phyloP scores from a whole-genome alignment of 2,888 invertebrate genomes.

The Drosophila recens region DNA sequence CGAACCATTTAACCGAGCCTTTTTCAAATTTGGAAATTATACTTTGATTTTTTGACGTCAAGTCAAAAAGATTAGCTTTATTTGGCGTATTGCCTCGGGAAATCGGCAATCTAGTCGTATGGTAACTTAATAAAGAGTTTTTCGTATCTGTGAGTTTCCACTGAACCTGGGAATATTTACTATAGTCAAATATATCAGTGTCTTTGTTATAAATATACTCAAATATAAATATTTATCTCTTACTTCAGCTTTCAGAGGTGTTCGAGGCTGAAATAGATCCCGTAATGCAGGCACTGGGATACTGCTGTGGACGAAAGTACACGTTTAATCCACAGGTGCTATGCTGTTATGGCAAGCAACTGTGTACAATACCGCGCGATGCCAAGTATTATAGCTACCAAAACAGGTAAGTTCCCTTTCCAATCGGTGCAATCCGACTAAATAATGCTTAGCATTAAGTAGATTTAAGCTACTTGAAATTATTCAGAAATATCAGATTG shows the following conservation, averaged over 20 bases:
- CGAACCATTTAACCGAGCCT: too few species aligned
- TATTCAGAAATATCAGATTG: background rate
- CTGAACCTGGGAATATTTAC: too few species aligned
- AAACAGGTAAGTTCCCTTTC: slow-evolving; percentile 91
- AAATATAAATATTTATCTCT: background rate
- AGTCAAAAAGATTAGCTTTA: too few species aligned
- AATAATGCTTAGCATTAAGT: background rate
- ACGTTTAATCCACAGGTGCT: slow-evolving; percentile 99
- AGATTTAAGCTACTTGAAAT: background rate
- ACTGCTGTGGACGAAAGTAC: slow-evolving; percentile 99
- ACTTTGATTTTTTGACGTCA: too few species aligned
- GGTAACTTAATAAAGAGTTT: too few species aligned
- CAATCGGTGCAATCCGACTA: slow-evolving; percentile 2
- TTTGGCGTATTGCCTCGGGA: too few species aligned
- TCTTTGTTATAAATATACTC: too few species aligned
- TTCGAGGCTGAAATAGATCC: slow-evolving; percentile 99
- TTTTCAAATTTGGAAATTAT: too few species aligned
- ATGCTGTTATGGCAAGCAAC: slow-evolving; percentile 99
- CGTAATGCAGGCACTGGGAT: slow-evolving; percentile 98
- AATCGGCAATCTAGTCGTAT: too few species aligned
- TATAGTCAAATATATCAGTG: too few species aligned
- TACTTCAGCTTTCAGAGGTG: slow-evolving; percentile 95
- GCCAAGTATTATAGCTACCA: slow-evolving; percentile 99
- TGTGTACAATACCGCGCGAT: slow-evolving; percentile 99
- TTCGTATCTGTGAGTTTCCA: too few species aligned